Base-by-base conservation (phyloP, 1,140 invertebrate species). In the Nomia melanderi region DNA sequence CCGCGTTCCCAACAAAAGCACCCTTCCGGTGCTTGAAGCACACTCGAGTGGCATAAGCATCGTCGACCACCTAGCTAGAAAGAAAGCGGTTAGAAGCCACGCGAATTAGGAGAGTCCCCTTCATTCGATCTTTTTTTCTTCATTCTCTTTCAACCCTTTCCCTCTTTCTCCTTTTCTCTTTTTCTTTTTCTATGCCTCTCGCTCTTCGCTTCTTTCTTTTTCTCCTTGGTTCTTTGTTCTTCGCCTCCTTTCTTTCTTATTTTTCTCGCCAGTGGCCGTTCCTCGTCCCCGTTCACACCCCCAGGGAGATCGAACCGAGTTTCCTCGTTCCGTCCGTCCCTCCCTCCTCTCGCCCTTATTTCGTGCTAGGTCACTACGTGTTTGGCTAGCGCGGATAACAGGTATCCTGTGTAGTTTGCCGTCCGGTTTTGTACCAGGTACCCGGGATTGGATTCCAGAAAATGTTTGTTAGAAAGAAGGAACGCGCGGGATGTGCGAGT, bases 1-100 rank as follows among this genome's bases (percentile, higher is more conserved):
- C 82, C 60, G 59, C 70, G 74, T 81, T 85, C 84, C 81, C 80
- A 76, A 74, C 81, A 59, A 70, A 79, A 86, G 80, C 66, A 77
- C 80, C 75, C 85, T 86, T 74, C 74, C 74, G 59, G 12, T 31
- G 74, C 53, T 77, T 65, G 53, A 47, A 56, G 76, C 57, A 47
- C 76, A 60, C 82, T 79, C 77, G 50, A 77, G 50, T 66, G 25
- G 44, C 64, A 56, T 33, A 72, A 85, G 82, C 81, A 81, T 84
- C 82, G 79, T 84, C 82, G 82, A 82, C 25, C 65, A 17, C 25
- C 73, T 70, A 69, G 59, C 27, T 69, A 31, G 41, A 72, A 75
- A 76, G 77, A 66, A 84, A 79, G 81, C 76, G 82, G 80, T 79
- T 82, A 76, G 82, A 79, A 82, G 60, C 62, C 62, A 70, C 71